phyloP scores from a whole-genome alignment of 2,113 vertebrate species.

The Meles meles region DNA sequence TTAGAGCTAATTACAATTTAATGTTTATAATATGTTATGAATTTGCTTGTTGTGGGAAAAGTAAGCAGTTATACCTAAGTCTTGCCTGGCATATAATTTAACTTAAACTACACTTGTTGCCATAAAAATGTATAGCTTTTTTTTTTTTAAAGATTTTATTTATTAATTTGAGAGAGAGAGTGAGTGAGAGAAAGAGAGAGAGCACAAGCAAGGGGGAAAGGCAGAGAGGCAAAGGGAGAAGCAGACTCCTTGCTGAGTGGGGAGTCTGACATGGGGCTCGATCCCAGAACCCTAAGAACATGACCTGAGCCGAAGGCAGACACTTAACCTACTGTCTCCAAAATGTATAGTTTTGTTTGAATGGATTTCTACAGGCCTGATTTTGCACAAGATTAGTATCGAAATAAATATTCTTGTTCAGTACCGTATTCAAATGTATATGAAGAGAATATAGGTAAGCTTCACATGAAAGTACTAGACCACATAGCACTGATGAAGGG shows the following conservation, averaged over 20 bases:
- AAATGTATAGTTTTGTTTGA: background rate
- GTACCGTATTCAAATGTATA: background rate
- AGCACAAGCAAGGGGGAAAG: background rate
- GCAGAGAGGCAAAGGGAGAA: background rate
- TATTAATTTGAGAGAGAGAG: background rate
- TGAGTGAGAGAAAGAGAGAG: background rate
- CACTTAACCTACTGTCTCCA: background rate
- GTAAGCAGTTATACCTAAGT: background rate
- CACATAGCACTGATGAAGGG: background rate
- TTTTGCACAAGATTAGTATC: background rate
- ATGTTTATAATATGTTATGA: background rate
- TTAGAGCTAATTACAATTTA: background rate
- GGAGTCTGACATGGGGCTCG: background rate
- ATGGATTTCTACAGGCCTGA: background rate
- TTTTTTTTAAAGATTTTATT: background rate
- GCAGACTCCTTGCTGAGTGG: too few relatives aligned
- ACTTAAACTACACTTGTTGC: background rate
- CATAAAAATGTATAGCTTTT: background rate
- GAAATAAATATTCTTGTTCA: background rate
- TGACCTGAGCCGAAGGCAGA: background rate
- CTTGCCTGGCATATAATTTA: background rate
- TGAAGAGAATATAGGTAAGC: background rate
- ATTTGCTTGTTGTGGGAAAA: background rate
- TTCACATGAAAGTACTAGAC: background rate
- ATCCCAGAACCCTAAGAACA: background rate